Percentiles rank a stretch among this genome's conserved stretches.
phyloP scores from a whole-genome alignment of 2,888 invertebrate genomes.

The Megamerina dolium region DNA sequence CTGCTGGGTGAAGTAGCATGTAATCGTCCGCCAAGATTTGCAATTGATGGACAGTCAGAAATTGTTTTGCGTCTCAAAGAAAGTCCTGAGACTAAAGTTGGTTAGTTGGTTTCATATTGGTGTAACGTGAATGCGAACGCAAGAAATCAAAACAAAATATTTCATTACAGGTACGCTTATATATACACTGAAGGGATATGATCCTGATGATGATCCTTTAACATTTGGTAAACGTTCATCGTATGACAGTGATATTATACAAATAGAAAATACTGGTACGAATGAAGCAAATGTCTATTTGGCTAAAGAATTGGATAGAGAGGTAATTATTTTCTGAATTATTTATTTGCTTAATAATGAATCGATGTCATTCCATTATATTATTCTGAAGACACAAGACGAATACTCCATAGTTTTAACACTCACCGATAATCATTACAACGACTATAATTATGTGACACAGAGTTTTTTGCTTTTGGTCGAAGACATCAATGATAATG shows the following conservation, averaged over 20 bases:
- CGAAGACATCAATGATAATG: conserved; percentile 89
- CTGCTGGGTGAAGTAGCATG: conserved; percentile 14
- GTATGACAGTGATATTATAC: conserved; percentile 74
- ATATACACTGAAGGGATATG: conserved; percentile 73
- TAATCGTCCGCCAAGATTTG: conserved; percentile 81
- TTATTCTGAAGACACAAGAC: conserved; percentile 62
- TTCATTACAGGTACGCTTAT: conserved; percentile 63
- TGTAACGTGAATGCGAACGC: too few species aligned
- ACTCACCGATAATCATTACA: conserved; percentile 79
- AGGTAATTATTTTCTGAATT: conserved; percentile 54
- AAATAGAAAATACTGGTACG: conserved; percentile 72
- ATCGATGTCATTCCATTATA: background rate
- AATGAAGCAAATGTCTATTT: conserved; percentile 84
- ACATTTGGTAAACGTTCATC: conserved; percentile 77
- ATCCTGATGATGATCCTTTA: conserved; percentile 79
- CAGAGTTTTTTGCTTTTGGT: conserved; percentile 83
- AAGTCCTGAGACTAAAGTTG: conserved; percentile 77
- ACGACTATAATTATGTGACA: conserved; percentile 81
- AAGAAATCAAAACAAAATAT: background rate
- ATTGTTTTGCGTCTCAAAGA: conserved; percentile 86
- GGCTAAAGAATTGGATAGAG: conserved; percentile 83
- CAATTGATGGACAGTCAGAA: conserved; percentile 83
- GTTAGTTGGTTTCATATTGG: conserved; percentile 61
- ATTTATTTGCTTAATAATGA: background rate
- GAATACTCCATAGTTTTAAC: conserved; percentile 86